These are phyloP conservation scores for Cinara cedri DNA, from an alignment of 2,888 invertebrate genomes.

Conservation along the genomic window DNA sequence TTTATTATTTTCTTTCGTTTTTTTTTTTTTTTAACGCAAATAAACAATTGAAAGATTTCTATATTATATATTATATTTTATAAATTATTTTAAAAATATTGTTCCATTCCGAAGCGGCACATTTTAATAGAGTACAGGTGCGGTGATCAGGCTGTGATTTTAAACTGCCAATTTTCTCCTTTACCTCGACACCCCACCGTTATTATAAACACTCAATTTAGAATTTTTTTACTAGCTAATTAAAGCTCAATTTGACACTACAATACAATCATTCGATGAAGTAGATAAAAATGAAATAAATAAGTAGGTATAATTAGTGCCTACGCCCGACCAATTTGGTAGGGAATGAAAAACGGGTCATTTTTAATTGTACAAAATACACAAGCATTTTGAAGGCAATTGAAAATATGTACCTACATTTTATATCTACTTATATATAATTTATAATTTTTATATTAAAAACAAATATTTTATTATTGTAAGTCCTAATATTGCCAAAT, in stretches of 20 bases:
- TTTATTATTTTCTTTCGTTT: slow-evolving; percentile 43
- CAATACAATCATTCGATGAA: slow-evolving; percentile 54
- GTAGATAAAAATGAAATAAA: slow-evolving; percentile 28
- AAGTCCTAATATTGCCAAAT: slow-evolving; percentile 56
- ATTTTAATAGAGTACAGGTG: slow-evolving; percentile 53
- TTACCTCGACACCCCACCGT: slow-evolving; percentile 50
- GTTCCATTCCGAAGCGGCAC: slow-evolving; percentile 54
- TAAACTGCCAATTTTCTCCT: slow-evolving; percentile 52
- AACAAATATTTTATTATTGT: slow-evolving; percentile 51
- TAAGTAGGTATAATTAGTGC: slow-evolving; percentile 18
- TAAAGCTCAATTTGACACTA: slow-evolving; percentile 55
- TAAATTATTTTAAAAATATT: slow-evolving; percentile 53
- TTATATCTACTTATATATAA: slow-evolving; percentile 50
- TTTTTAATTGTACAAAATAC: slow-evolving; percentile 10
- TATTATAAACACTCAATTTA: slow-evolving; percentile 39
- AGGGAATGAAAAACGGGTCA: slow-evolving; percentile 2
- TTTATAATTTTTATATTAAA: slow-evolving; percentile 51
- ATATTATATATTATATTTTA: slow-evolving; percentile 56
- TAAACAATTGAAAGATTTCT: slow-evolving; percentile 52
- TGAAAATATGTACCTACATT: slow-evolving; percentile 44
- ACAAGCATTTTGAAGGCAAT: slow-evolving; percentile 23
- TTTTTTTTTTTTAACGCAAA: slow-evolving; percentile 44
- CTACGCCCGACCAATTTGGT: slow-evolving; percentile 26
- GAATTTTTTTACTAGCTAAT: slow-evolving; percentile 54
- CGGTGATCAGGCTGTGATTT: slow-evolving; percentile 56